Conservation (phyloP, 1,140 invertebrate species). For the Chlorops oryzae region DNA sequence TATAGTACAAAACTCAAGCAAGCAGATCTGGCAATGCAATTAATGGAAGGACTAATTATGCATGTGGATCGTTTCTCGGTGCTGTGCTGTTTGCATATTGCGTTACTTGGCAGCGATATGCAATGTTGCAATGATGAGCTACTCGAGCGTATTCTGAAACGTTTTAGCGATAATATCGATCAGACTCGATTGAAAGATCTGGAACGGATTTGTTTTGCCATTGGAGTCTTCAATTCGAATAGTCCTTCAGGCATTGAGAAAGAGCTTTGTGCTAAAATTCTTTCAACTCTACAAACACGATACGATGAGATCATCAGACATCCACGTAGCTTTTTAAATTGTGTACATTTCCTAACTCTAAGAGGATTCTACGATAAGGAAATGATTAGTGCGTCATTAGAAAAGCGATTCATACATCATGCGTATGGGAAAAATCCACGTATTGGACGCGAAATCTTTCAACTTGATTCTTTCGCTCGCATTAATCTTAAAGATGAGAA, state of each 20-base stretch:
- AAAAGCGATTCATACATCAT: conserved; percentile 46
- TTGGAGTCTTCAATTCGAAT: conserved; percentile 50
- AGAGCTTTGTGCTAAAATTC: conserved; percentile 47
- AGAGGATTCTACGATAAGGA: conserved; percentile 50
- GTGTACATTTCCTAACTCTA: conserved; percentile 50
- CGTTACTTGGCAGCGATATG: conserved; percentile 50
- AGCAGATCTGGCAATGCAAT: conserved; percentile 23
- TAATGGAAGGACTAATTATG: conserved; percentile 36
- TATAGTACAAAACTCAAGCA: conserved; percentile 42
- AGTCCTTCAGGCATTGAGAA: conserved; percentile 37
- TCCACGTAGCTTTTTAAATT: conserved; percentile 45
- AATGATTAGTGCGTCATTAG: conserved; percentile 48
- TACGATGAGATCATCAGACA: conserved; percentile 48
- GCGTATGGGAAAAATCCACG: conserved; percentile 36
- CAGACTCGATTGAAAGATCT: conserved; percentile 56
- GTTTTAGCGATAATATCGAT: conserved; percentile 39
- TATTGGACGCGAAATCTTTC: conserved; percentile 49
- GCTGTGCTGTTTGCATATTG: conserved; percentile 51
- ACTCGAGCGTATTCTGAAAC: conserved; percentile 40
- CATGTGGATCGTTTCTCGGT: conserved; percentile 49
- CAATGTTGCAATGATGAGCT: conserved; percentile 44
- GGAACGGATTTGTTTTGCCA: conserved; percentile 53
- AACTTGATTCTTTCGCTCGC: conserved; percentile 51
- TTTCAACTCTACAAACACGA: conserved; percentile 48
- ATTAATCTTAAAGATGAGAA: conserved; percentile 51